Conservation (phyloP, 2,113 vertebrate genomes). For the Oriolus oriolus region DNA sequence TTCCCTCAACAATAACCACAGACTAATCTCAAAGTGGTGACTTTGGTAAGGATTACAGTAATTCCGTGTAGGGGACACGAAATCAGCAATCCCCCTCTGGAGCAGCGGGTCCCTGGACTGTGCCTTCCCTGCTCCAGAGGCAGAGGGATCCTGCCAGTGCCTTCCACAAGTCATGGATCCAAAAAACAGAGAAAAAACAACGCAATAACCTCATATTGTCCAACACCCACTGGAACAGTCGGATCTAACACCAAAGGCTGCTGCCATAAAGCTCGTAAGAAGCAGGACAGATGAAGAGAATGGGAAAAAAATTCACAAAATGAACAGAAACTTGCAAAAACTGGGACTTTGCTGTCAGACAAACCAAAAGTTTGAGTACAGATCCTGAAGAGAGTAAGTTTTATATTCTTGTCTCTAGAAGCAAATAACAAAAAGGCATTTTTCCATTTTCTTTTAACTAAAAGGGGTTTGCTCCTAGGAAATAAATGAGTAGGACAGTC, state of each 20-base stretch:
- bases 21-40: neutral
- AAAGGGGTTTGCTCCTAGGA: neutral
- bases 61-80: accelerated
- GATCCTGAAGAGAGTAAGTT: neutral
- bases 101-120: neutral
- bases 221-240: too few relatives aligned
- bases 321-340: neutral
- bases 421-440: neutral
- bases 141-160: accelerated
- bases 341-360: neutral
- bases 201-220: accelerated
- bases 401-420: neutral
- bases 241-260: neutral
- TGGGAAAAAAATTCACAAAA: neutral
- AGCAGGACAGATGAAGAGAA: neutral
- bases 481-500: neutral
- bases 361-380: neutral
- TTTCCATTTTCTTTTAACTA: neutral
- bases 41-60: neutral
- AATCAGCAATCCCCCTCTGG: neutral
- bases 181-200: neutral
- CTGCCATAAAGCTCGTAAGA: neutral
- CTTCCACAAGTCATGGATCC: accelerated
- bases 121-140: accelerated
- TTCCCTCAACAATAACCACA: accelerated